Base-by-base conservation (phyloP, 2,797 vertebrate species). In the Vultur gryphus region DNA sequence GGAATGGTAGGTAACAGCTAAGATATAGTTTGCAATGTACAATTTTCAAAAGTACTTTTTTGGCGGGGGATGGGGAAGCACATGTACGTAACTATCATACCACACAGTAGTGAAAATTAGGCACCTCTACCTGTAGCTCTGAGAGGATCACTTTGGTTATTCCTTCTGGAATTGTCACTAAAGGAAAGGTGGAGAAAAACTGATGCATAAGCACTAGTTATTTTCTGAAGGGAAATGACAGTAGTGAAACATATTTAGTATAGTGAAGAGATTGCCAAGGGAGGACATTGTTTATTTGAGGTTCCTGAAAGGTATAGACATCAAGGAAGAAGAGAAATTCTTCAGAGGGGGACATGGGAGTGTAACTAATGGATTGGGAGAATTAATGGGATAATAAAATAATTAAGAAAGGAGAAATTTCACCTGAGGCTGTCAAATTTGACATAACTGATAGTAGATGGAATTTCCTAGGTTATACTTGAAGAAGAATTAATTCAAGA, bases 351-450 rank as follows among this genome's bases (percentile, higher is more conserved):
- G 6, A 77, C 66, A 73, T 62, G 16, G 66, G 80, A 64, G 57
- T 84, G 48, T 91, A 88, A 76, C 77, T 96, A 91, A 93, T 89
- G 58, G 70, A 80, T 92, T 92, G 70, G 66, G 66, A 90, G 70
- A 95, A 96, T 91, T 95, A 96, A 96, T 95, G 90, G 66, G 51
- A 89, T 95, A 91, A 84, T 90, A 89, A 95, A 95, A 96, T 93
- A 95, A 96, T 96, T 95, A 96, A 96, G 83, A 89, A 95, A 91
- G 54, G 31, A 90, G 88, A 90, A 95, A 82, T 94, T 96, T 93
- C 88, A 95, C 83, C 95, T 87, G 90, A 93, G 76, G 83, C 85
- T 93, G 90, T 95, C 96, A 95, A 94, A 92, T 91, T 79, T 82
- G 93, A 84, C 83, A 35, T 93, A 94, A 91, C 70, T 70, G 80